Evolutionary conservation across 2,888 invertebrate genomes (phyloP).

Genomic region (Baronia brevicornis): DNA sequence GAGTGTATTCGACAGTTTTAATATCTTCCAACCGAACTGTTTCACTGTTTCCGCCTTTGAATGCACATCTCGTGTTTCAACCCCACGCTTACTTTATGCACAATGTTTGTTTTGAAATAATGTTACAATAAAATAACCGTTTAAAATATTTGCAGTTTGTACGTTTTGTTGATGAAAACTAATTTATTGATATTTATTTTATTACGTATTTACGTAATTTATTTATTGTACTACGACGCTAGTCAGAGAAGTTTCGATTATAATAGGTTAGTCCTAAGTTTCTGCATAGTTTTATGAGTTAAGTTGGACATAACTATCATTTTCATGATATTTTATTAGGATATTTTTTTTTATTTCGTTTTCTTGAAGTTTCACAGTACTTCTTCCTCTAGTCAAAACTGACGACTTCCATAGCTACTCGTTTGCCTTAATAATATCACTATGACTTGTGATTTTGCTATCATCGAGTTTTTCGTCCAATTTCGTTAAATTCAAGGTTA

Average conservation of each 20-base stretch:
- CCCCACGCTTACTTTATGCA: conserved; percentile 37
- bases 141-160: conserved; percentile 18
- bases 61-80: conserved; percentile 52
- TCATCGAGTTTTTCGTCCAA: too few species aligned
- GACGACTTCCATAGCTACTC: too few species aligned
- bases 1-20: conserved; percentile 60
- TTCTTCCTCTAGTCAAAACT: conserved; percentile 58
- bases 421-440: too few species aligned
- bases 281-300: conserved; percentile 35
- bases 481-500: too few species aligned
- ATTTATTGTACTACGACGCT: conserved; percentile 56
- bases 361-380: conserved; percentile 36
- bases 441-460: too few species aligned
- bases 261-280: conserved; percentile 46
- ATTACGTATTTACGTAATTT: too few species aligned
- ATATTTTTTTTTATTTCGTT: conserved; percentile 46
- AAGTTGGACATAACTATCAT: conserved; percentile 32
- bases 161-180: conserved; percentile 37
- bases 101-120: conserved; percentile 17
- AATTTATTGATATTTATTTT: conserved; percentile 48
- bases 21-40: conserved; percentile 42
- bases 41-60: conserved; percentile 56
- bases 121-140: conserved; percentile 1
- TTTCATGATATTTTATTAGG: conserved; percentile 39
- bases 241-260: conserved; percentile 63